Percentiles rank a stretch among this genome's conserved stretches.
phyloP scores from a whole-genome alignment of 2,113 vertebrate species.

The Podarcis raffonei region DNA sequence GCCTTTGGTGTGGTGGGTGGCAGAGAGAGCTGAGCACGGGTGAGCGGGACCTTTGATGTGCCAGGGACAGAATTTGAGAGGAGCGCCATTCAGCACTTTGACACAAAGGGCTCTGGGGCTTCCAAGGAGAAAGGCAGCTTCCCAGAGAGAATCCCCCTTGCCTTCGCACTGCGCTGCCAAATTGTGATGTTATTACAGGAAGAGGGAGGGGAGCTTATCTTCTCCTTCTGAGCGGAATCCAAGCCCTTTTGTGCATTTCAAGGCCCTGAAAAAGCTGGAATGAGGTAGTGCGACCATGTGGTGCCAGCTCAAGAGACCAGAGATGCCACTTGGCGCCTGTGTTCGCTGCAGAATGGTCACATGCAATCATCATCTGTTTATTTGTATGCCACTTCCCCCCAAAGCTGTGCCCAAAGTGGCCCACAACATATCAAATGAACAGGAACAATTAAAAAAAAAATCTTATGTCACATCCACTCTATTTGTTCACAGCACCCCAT shows the following conservation, averaged over 20 bases:
- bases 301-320: not conserved
- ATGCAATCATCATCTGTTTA: no score
- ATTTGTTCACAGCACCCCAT: no score
- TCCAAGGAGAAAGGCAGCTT: slow-evolving; percentile 16
- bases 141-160: not conserved
- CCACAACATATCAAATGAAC: not conserved
- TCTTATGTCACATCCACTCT: no score
- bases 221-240: not conserved
- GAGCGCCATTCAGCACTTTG: not conserved
- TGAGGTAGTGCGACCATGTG: not conserved
- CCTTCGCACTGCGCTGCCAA: not conserved
- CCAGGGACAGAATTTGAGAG: slow-evolving; percentile 6
- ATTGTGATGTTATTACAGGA: slow-evolving; percentile 12
- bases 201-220: not conserved
- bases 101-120: not conserved
- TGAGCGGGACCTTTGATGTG: not conserved
- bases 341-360: fast-evolving
- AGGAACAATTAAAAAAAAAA: no score
- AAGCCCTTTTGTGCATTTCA: not conserved
- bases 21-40: not conserved
- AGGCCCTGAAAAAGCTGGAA: not conserved
- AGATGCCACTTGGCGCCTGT: not conserved
- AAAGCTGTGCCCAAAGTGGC: no score
- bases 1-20: not conserved
- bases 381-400: no score